Evolutionary conservation across 1,140 invertebrate genomes (phyloP).

Genomic region (Diabrotica undecimpunctata): DNA sequence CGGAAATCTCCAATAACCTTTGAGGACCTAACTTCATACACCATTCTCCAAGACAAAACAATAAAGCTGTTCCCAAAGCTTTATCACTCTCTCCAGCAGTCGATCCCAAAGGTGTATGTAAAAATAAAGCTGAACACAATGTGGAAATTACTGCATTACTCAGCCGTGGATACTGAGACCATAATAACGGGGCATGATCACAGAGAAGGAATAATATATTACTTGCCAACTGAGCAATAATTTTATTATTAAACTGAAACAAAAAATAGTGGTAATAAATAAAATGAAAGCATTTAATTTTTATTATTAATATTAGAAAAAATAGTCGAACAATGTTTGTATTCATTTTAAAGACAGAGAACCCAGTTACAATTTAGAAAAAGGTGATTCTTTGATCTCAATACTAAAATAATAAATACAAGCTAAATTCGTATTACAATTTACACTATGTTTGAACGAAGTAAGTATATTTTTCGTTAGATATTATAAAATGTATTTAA

Average conservation of each 20-base stretch:
- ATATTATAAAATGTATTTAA: too few species aligned
- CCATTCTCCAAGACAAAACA: constrained; percentile 91
- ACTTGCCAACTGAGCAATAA: constrained; percentile 82
- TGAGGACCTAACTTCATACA: constrained; percentile 70
- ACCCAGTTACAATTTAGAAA: neutral
- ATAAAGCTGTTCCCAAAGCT: constrained; percentile 74
- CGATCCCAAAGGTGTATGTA: constrained; percentile 36
- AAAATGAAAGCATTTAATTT: neutral
- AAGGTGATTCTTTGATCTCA: too few species aligned
- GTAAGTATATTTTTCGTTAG: too few species aligned
- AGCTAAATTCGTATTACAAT: too few species aligned
- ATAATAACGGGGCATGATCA: constrained; percentile 72
- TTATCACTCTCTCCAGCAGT: constrained; percentile 59
- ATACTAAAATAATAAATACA: too few species aligned
- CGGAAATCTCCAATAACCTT: constrained; percentile 49
- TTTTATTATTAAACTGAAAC: constrained; percentile 75
- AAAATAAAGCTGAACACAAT: constrained; percentile 54
- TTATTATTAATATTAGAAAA: too few species aligned
- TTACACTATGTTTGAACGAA: too few species aligned
- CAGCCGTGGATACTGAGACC: constrained; percentile 73
- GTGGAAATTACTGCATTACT: constrained; percentile 64
- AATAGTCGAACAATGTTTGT: too few species aligned
- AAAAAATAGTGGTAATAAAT: neutral
- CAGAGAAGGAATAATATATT: constrained; percentile 77
- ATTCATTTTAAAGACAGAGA: too few species aligned